phyloP scores from a whole-genome alignment of 2,888 invertebrate species.

The Caenorhabditis sp. region DNA sequence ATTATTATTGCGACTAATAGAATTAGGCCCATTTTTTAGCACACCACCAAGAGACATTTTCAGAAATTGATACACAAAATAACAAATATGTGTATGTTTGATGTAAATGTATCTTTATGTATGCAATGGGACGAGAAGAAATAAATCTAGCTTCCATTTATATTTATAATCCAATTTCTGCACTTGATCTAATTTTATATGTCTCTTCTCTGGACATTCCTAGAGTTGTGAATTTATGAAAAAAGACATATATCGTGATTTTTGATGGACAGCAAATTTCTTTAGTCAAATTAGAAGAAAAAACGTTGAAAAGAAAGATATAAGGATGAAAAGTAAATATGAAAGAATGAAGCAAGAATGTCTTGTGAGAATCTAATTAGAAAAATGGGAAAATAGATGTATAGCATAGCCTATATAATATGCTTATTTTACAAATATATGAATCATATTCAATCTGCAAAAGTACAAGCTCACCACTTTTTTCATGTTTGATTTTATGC shows the following conservation, averaged over 20 bases:
- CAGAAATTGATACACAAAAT: background rate
- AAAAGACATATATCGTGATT: background rate
- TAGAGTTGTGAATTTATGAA: background rate
- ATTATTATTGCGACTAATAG: background rate
- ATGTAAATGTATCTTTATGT: conserved; percentile 1
- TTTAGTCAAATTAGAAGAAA: background rate
- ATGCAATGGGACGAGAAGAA: background rate
- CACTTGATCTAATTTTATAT: conserved; percentile 1
- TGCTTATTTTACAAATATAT: background rate
- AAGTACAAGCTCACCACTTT: background rate
- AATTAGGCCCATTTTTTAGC: background rate
- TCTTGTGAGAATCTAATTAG: background rate
- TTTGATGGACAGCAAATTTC: background rate
- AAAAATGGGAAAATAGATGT: background rate
- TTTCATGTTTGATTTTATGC: background rate
- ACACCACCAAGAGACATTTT: background rate
- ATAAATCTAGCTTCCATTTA: background rate
- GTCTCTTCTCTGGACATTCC: background rate
- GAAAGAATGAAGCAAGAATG: background rate
- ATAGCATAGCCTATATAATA: too few species aligned
- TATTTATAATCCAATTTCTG: background rate
- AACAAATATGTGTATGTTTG: background rate
- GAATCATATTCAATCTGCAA: background rate
- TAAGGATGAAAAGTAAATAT: background rate
- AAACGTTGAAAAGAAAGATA: background rate